Evolutionary conservation across 2,113 vertebrate genomes (phyloP), one percentile per base, ranked within the genome.

Genomic region (Rhombomys opimus): DNA sequence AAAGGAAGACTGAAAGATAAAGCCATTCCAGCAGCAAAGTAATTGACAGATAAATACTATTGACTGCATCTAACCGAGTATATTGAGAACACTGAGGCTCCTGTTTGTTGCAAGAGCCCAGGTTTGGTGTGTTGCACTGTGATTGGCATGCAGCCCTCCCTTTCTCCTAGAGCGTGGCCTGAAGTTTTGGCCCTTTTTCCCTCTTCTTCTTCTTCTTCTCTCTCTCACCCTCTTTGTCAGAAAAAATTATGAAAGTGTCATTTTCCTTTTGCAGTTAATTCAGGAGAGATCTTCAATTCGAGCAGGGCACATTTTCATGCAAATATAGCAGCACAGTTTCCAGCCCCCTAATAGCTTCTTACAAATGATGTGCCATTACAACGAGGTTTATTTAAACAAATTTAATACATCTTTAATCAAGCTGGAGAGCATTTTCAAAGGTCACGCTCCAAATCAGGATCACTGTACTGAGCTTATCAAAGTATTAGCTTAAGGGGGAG

Each of bases 361-460:
- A 99, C 99, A 99, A 99, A 99, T 99, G 99, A 99, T 99, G 99
- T 99, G 99, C 99, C 99, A 99, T 99, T 99, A 99, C 99, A 99
- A 99, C 99, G 99, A 99, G 99, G 99, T 99, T 99, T 99, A 99
- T 99, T 99, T 99, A 99, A 99, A 99, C 99, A 99, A 99, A 99
- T 99, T 99, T 99, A 99, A 99, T 99, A 99, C 99, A 99, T 99
- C 99, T 99, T 99, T 99, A 99, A 99, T 99, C 99, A 99, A 99
- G 99, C 99, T 98, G 98, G 99, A 99, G 99, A 99, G 99, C 98
- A 99, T 99, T 99, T 99, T 99, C 99, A 99, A 99, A 99, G 99
- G 99, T 99, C 99, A 99, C 99, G 99, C 98, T 99, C 99, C 99
- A 99, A 99, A 99, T 99, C 99, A 99, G 99, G 99, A 99, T 99